Evolutionary conservation across 2,888 invertebrate genomes (phyloP).

Genomic region (Lissocephala sabroskyi): DNA sequence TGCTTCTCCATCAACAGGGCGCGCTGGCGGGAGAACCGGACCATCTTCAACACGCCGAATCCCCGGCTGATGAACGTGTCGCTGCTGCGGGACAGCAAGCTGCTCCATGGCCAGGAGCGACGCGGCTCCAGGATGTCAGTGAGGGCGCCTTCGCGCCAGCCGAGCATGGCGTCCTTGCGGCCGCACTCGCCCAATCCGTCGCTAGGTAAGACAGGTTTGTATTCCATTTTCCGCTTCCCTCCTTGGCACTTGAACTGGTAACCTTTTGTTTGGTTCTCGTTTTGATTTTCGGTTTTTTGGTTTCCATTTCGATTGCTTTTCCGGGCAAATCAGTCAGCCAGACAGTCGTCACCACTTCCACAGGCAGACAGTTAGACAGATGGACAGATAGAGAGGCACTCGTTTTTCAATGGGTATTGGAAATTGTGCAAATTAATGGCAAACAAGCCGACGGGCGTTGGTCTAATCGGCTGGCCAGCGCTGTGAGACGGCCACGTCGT

Average conservation of each 20-base stretch:
- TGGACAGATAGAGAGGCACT: no score
- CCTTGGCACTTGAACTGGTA: constrained; percentile 21
- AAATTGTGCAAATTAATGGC: no score
- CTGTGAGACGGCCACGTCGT: constrained; percentile 13
- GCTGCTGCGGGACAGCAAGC: constrained; percentile 84
- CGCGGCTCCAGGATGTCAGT: constrained; percentile 86
- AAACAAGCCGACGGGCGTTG: constrained; percentile 5
- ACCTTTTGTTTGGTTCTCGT: constrained; percentile 19
- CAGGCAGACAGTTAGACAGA: constrained; percentile 23
- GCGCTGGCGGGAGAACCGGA: constrained; percentile 91
- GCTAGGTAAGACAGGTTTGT: constrained; percentile 74
- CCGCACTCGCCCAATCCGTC: constrained; percentile 79
- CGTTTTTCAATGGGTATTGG: no score
- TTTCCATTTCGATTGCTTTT: constrained; percentile 19
- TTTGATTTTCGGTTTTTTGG: constrained; percentile 21
- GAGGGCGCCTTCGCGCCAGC: constrained; percentile 86
- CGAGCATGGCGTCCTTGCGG: constrained; percentile 87
- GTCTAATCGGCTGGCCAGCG: no score
- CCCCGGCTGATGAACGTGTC: constrained; percentile 95
- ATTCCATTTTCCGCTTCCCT: constrained; percentile 50
- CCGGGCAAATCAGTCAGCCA: constrained; percentile 22
- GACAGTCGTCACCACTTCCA: constrained; percentile 8
- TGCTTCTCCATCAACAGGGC: no score
- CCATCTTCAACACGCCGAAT: constrained; percentile 95
- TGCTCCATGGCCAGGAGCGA: constrained; percentile 83